These are phyloP conservation scores for Epinotia nisella DNA, from an alignment of 2,888 invertebrate genomes.

Conservation along the genomic window DNA sequence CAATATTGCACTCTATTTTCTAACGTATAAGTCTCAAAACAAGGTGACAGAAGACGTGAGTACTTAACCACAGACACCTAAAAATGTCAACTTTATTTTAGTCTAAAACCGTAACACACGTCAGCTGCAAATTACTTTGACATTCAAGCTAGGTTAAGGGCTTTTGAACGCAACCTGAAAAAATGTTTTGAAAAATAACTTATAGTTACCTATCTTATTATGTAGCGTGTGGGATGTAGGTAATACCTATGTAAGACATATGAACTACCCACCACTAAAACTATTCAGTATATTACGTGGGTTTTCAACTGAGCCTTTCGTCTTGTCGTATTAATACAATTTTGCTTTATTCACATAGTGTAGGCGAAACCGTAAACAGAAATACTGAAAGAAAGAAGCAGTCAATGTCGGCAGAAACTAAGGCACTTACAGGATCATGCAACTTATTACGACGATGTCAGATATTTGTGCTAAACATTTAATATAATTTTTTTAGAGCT, in stretches of 20 bases:
- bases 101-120: neutral
- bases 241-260: neutral
- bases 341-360: too few relatives aligned
- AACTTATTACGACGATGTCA: too few relatives aligned
- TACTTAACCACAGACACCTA: conserved; percentile 1
- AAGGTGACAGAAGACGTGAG: neutral
- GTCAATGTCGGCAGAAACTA: too few relatives aligned
- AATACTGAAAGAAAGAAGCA: too few relatives aligned
- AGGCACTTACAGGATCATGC: too few relatives aligned
- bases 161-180: neutral
- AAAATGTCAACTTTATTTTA: conserved; percentile 9
- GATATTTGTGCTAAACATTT: too few relatives aligned
- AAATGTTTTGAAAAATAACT: neutral
- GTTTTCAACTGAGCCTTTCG: too few relatives aligned
- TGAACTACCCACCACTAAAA: too few relatives aligned
- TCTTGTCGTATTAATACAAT: too few relatives aligned
- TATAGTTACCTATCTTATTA: neutral
- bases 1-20: neutral
- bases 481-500: too few relatives aligned
- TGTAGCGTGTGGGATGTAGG: neutral
- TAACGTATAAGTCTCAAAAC: neutral
- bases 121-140: conserved; percentile 20
- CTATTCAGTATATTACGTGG: too few relatives aligned
- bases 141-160: conserved; percentile 1
- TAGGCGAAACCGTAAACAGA: too few relatives aligned